Base-by-base conservation (phyloP, 2,797 vertebrate genomes). In the Vultur gryphus region DNA sequence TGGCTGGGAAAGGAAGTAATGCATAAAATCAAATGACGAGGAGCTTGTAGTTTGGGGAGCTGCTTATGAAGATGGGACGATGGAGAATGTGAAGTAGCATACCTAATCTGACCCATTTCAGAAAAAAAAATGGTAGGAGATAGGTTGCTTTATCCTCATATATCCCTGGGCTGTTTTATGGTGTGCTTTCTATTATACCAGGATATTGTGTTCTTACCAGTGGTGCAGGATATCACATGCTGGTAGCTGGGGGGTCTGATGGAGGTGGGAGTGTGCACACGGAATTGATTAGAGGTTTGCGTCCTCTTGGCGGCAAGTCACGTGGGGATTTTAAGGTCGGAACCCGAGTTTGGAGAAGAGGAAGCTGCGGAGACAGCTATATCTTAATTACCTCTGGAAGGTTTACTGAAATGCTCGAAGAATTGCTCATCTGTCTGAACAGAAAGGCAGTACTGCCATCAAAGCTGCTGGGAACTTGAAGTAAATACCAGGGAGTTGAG, bases 1-100 rank as follows among this genome's bases (percentile, higher is more conserved):
- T 21, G 26, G 29, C 71, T 94, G 92, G 69, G 92, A 95, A 96
- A 95, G 86, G 92, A 95, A 94, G 41, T 35, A 58, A 85, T 17
- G 61, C 81, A 48, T 92, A 52, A 93, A 90, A 93, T 89, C 67
- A 79, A 89, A 89, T 87, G 52, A 83, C 0, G 0, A 95, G 86
- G 49, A 71, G 33, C 86, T 78, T 92, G 52, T 70, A 73, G 29
- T 75, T 78, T 72, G 71, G 16, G 41, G 41, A 84, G 11, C 48
- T 82, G n/a, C 52, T 87, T 59, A 67, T 43, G 59, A 85, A 83
- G 57, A 75, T 11, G 23, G 28, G 29, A 35, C 87, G 69, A 71
- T 44, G 41, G 39, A 73, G 41, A 84, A 79, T 39, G 20, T 90
- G 84, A 90, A 77, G 46, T 37, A 93, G 33, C 64, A 57, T 84